Evolutionary conservation across 35 echinoderm and acorn worm genomes (phyloP).

Genomic region (Holothuria glaberrima): DNA sequence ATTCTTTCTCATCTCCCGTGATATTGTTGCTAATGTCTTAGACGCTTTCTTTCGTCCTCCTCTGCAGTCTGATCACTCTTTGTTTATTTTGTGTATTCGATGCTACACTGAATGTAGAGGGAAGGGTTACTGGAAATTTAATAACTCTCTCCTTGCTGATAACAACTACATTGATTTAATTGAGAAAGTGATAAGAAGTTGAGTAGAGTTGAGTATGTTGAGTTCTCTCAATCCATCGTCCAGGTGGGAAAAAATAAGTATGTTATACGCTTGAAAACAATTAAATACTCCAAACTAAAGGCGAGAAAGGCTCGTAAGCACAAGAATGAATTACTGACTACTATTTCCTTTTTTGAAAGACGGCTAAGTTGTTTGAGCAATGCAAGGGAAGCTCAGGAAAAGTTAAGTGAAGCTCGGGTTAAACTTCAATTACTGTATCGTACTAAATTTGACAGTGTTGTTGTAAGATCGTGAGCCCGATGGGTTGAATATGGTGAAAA

Average conservation of each 20-base stretch:
- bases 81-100: not conserved
- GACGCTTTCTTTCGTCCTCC: not conserved
- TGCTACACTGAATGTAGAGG: too few relatives aligned
- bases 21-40: too few relatives aligned
- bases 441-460: too few relatives aligned
- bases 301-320: not conserved
- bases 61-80: constrained; percentile 13
- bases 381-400: too few relatives aligned
- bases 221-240: not conserved
- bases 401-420: not conserved
- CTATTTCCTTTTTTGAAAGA: too few relatives aligned
- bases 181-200: not conserved
- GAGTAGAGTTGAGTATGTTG: not conserved
- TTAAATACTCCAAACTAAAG: not conserved
- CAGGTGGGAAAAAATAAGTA: not conserved
- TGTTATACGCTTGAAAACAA: not conserved
- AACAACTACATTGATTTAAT: not conserved
- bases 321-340: not conserved
- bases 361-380: too few relatives aligned
- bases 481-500: too few relatives aligned
- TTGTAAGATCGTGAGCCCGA: too few relatives aligned
- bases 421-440: not conserved
- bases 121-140: too few relatives aligned
- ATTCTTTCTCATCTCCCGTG: constrained; percentile 36
- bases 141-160: too few relatives aligned